Percentiles rank a stretch among this genome's conserved stretches.
phyloP scores from a whole-genome alignment of 2,888 invertebrate species.

The Callinectes sapidus region DNA sequence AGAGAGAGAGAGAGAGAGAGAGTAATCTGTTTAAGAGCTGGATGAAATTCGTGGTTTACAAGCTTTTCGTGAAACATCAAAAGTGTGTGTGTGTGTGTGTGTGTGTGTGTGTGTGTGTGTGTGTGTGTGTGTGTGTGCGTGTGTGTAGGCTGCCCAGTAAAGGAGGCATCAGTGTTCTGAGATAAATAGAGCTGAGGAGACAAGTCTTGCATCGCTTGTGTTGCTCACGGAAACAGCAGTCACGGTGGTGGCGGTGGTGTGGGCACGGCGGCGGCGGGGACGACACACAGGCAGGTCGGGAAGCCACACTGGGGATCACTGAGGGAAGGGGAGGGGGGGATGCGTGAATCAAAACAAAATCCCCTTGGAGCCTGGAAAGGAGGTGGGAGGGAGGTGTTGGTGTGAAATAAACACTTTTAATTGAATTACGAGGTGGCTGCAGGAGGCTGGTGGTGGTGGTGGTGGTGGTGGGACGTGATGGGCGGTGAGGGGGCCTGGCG shows the following conservation, averaged over 20 bases:
- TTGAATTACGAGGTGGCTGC: conserved; percentile 10
- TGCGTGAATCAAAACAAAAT: background rate
- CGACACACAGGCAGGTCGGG: background rate
- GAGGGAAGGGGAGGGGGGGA: background rate
- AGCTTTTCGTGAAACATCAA: background rate
- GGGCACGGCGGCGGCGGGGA: background rate
- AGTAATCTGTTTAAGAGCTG: background rate
- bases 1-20: too few species aligned
- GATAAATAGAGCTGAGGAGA: background rate
- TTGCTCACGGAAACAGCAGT: background rate
- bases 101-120: conserved; percentile 10
- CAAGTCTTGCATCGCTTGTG: background rate
- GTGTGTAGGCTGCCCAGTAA: background rate
- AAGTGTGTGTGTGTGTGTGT: conserved; percentile 11
- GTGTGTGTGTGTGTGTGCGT: background rate
- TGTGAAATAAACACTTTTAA: conserved; percentile 28
- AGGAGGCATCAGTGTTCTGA: background rate
- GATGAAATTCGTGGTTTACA: background rate
- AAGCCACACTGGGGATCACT: background rate
- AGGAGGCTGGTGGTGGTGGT: conserved; percentile 8
- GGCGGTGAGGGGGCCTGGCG: background rate
- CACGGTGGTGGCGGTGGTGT: background rate
- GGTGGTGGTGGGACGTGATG: conserved; percentile 10
- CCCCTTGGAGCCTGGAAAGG: background rate
- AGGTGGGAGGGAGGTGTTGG: background rate